Evolutionary conservation across 37 sponge, comb jelly and placozoan genomes (phyloP).

Genomic region (Dysidea cf. avara): DNA sequence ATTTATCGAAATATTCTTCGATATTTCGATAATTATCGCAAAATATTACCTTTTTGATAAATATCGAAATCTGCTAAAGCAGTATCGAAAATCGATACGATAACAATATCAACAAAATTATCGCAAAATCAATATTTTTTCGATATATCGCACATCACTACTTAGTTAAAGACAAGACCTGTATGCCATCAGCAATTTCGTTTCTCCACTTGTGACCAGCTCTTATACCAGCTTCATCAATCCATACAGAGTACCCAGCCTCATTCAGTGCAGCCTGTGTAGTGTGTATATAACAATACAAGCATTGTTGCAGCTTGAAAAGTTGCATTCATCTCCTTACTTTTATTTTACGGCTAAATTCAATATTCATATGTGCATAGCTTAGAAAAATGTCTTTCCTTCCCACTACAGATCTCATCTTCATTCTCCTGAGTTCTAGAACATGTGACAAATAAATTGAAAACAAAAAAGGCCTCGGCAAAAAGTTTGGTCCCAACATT

Average conservation of each 20-base stretch:
- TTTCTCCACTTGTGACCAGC: constrained; percentile 82
- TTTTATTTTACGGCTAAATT: constrained; percentile 51
- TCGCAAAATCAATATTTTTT: too few relatives aligned
- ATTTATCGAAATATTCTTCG: too few relatives aligned
- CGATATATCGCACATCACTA: too few relatives aligned
- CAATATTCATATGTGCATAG: constrained; percentile 68
- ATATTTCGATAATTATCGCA: too few relatives aligned
- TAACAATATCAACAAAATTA: too few relatives aligned
- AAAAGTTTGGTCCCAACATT: too few relatives aligned
- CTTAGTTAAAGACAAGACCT: constrained; percentile 19
- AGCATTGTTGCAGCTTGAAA: neutral
- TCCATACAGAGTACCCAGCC: constrained; percentile 68
- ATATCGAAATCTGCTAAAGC: too few relatives aligned
- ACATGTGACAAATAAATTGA: neutral
- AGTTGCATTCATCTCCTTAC: too few relatives aligned
- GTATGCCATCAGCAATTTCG: constrained; percentile 76
- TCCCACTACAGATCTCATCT: constrained; percentile 43
- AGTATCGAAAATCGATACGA: too few relatives aligned
- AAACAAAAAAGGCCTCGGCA: too few relatives aligned
- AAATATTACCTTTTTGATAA: too few relatives aligned
- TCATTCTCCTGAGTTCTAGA: constrained; percentile 55
- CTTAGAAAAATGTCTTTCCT: constrained; percentile 69
- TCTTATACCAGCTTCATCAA: constrained; percentile 78
- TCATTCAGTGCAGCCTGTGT: constrained; percentile 53
- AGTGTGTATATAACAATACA: neutral